Percentiles rank a stretch among this genome's conserved stretches.
phyloP scores from a whole-genome alignment of 2,113 vertebrate genomes.

The Misgurnus mizolepis region DNA sequence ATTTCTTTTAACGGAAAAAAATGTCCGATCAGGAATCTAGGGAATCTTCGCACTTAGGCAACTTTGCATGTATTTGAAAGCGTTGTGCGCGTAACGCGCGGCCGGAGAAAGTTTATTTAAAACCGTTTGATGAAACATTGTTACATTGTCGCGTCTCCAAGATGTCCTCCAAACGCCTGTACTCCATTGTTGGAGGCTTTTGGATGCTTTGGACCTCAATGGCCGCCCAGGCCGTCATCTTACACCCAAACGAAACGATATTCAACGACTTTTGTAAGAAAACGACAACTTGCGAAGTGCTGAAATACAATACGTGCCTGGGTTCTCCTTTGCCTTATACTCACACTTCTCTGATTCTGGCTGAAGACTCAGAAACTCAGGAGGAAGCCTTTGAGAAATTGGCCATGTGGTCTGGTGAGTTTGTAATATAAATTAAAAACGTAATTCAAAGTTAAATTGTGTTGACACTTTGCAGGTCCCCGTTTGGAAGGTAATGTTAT shows the following conservation, averaged over 20 bases:
- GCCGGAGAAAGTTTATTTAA: slow-evolving; percentile 37
- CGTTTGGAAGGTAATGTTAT: not conserved
- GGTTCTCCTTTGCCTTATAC: slow-evolving; percentile 88
- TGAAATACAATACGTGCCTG: slow-evolving; percentile 84
- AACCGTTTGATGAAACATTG: slow-evolving; percentile 26
- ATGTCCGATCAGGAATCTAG: not conserved
- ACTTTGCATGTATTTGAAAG: not conserved
- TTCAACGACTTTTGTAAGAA: slow-evolving; percentile 83
- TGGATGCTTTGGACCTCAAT: slow-evolving; percentile 67
- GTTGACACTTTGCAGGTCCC: not conserved
- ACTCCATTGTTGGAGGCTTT: slow-evolving; percentile 71
- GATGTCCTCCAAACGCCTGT: slow-evolving; percentile 74
- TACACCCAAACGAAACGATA: slow-evolving; percentile 68
- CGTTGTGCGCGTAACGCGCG: not conserved
- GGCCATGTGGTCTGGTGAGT: slow-evolving; percentile 91
- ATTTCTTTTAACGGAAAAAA: slow-evolving; percentile 2
- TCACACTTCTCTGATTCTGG: slow-evolving; percentile 86
- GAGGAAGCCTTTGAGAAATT: slow-evolving; percentile 88
- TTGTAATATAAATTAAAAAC: not conserved
- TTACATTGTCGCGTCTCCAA: slow-evolving; percentile 61
- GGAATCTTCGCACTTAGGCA: not conserved
- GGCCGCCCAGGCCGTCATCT: slow-evolving; percentile 58
- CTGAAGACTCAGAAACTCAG: slow-evolving; percentile 85
- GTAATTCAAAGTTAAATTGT: not conserved
- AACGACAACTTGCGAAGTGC: slow-evolving; percentile 80